A percentile compares a stretch with the other conserved stretches of the same genome.
These are phyloP conservation scores for Grapholita molesta DNA, from an alignment of 1,140 invertebrate species.

Conservation along the genomic window DNA sequence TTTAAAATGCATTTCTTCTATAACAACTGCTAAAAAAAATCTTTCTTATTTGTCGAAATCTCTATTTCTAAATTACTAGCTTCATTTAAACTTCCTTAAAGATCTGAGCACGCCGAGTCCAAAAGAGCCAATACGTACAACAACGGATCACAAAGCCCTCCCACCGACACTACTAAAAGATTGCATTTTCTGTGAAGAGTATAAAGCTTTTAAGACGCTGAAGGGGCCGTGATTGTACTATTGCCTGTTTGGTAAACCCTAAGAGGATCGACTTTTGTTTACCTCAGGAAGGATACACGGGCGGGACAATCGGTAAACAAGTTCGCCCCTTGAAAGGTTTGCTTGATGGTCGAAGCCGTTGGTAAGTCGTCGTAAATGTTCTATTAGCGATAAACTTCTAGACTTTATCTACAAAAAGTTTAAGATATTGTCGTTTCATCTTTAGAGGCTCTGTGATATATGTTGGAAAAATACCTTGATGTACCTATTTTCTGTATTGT, in stretches of 20 bases:
- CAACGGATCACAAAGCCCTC: slow-evolving; percentile 9
- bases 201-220: slow-evolving; percentile 15
- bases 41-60: neutral
- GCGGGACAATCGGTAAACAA: slow-evolving; percentile 10
- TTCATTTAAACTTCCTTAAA: neutral
- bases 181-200: slow-evolving; percentile 4
- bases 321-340: neutral
- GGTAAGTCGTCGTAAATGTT: neutral
- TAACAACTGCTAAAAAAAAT: neutral
- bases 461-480: neutral
- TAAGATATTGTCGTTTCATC: neutral
- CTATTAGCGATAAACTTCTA: neutral
- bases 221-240: slow-evolving; percentile 8
- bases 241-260: slow-evolving; percentile 12
- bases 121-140: slow-evolving; percentile 11
- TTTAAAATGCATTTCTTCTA: neutral
- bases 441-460: neutral
- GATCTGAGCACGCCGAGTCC: neutral
- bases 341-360: neutral
- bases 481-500: neutral
- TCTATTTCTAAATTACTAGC: neutral
- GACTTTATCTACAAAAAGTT: neutral
- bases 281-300: slow-evolving; percentile 4
- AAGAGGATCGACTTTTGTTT: slow-evolving; percentile 15
- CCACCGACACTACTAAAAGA: slow-evolving; percentile 15